Percentiles rank a stretch among this genome's conserved stretches.
Conservation (phyloP, 2,888 invertebrate genomes). For the Phorcus lineatus region DNA sequence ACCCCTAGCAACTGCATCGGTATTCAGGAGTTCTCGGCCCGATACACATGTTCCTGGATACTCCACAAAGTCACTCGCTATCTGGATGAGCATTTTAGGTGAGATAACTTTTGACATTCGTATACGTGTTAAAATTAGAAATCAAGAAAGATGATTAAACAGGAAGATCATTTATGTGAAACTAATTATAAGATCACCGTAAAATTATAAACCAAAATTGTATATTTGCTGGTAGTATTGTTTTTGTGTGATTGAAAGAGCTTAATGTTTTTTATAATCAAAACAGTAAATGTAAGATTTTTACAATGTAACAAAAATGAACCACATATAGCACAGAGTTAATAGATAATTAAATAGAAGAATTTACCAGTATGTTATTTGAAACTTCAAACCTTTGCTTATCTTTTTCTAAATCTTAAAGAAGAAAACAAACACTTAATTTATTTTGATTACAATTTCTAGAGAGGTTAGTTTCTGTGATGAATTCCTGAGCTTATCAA, state of each 20-base stretch:
- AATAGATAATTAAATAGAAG: too few relatives aligned
- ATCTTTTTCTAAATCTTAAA: too few relatives aligned
- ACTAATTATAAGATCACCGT: neutral
- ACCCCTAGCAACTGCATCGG: slow-evolving; percentile 85
- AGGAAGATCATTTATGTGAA: neutral
- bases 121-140: neutral
- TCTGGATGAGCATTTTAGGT: slow-evolving; percentile 76
- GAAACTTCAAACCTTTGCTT: too few relatives aligned
- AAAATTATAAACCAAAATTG: too few relatives aligned
- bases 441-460: neutral
- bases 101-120: slow-evolving; percentile 23
- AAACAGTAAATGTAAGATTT: too few relatives aligned
- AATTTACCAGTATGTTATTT: too few relatives aligned
- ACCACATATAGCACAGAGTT: too few relatives aligned
- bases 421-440: too few relatives aligned
- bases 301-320: too few relatives aligned
- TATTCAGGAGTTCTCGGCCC: slow-evolving; percentile 90
- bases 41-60: slow-evolving; percentile 62
- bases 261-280: too few relatives aligned
- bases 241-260: too few relatives aligned
- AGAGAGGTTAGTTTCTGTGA: slow-evolving; percentile 85
- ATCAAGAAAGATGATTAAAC: neutral
- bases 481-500: slow-evolving; percentile 85
- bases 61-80: slow-evolving; percentile 56
- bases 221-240: too few relatives aligned